Percentiles rank a stretch among this genome's conserved stretches.
Conservation (phyloP, 2,888 invertebrate species). For the Luffia ferchaultella region DNA sequence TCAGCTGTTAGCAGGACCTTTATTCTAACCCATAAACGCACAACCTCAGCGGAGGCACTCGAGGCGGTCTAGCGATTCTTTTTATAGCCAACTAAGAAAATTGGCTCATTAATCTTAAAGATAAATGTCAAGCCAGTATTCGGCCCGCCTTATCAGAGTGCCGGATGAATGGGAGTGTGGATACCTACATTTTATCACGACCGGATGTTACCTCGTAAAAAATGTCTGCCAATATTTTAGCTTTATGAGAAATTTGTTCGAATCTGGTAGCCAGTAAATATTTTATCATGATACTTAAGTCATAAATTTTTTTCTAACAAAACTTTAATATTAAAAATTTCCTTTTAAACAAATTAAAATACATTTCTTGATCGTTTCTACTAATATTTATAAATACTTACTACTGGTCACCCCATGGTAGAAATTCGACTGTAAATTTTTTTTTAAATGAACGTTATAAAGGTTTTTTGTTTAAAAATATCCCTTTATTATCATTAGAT, state of each 20-base stretch:
- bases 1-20: neutral
- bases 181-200: constrained; percentile 24
- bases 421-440: no score
- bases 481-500: no score
- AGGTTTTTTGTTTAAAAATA: no score
- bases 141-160: constrained; percentile 58
- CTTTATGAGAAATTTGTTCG: neutral
- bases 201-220: neutral
- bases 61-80: constrained; percentile 56
- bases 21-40: neutral
- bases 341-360: no score
- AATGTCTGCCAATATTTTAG: neutral
- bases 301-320: no score
- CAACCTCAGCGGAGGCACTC: constrained; percentile 22
- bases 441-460: no score
- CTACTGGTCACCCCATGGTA: no score
- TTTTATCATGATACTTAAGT: neutral
- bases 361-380: no score
- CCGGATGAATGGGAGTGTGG: constrained; percentile 51
- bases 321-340: no score
- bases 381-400: no score
- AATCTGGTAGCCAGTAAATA: neutral
- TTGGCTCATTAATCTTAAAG: constrained; percentile 66
- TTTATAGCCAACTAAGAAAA: constrained; percentile 67
- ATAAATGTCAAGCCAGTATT: constrained; percentile 63